Evolutionary conservation across 2,888 invertebrate genomes (phyloP).

Genomic region (Agrochola lychnidis): DNA sequence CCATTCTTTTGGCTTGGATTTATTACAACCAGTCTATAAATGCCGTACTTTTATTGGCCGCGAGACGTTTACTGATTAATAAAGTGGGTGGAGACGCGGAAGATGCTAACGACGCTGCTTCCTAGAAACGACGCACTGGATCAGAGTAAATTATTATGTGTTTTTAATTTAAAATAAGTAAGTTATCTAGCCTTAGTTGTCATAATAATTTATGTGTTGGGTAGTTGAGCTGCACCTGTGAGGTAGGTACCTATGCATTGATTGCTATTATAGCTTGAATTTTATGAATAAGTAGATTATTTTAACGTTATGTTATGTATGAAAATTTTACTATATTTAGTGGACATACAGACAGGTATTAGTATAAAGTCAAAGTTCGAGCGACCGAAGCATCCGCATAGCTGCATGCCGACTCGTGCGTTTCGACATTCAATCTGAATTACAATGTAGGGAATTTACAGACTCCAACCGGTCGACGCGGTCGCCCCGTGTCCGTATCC

Average conservation of each 20-base stretch:
- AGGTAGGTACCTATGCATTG: constrained; percentile 2
- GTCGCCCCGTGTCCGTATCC: constrained; percentile 83
- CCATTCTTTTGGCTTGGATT: constrained; percentile 86
- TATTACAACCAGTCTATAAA: constrained; percentile 88
- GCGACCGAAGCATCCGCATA: constrained; percentile 80
- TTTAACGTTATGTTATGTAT: not conserved
- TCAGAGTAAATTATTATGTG: constrained; percentile 61
- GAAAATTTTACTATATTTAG: constrained; percentile 2
- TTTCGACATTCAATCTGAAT: constrained; percentile 88
- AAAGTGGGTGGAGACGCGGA: constrained; percentile 88
- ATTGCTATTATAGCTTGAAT: not conserved
- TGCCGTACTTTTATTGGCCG: constrained; percentile 87
- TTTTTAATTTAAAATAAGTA: constrained; percentile 53
- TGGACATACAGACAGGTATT: constrained; percentile 4
- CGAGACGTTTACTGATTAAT: constrained; percentile 89
- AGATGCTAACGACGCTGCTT: constrained; percentile 83
- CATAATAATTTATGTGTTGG: constrained; percentile 40
- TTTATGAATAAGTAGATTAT: not conserved
- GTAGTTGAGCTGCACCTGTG: not conserved
- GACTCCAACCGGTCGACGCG: constrained; percentile 76
- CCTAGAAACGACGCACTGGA: constrained; percentile 78
- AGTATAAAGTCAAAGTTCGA: constrained; percentile 63
- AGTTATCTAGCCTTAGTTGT: constrained; percentile 34
- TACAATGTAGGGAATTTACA: constrained; percentile 87
- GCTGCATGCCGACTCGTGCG: constrained; percentile 87